Conservation (phyloP, 2,113 vertebrate genomes). For the Cyanocitta stelleri region DNA sequence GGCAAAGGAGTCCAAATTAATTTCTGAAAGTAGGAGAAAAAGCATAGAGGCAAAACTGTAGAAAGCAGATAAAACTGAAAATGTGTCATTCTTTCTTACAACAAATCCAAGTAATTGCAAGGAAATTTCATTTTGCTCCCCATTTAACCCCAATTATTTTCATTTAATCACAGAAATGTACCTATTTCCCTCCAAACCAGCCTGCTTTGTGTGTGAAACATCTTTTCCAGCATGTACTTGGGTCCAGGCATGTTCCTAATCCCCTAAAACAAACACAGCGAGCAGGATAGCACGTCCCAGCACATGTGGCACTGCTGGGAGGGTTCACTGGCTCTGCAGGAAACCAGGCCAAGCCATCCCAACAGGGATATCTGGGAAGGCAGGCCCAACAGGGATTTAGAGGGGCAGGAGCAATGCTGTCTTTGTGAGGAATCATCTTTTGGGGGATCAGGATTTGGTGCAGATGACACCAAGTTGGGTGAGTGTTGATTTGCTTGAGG, state of each 20-base stretch:
- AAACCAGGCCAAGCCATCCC: neutral
- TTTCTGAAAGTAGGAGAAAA: neutral
- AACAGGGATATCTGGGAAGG: neutral
- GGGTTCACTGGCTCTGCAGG: neutral
- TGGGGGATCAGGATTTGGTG: neutral
- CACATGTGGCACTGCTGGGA: neutral
- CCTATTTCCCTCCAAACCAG: constrained; percentile 2
- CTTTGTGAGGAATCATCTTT: neutral
- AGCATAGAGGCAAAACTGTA: neutral
- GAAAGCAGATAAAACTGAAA: constrained; percentile 28
- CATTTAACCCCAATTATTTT: constrained; percentile 46
- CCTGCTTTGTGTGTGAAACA: neutral
- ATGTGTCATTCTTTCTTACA: constrained; percentile 1
- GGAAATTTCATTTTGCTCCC: constrained; percentile 39
- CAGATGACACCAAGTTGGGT: neutral
- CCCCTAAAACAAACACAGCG: neutral
- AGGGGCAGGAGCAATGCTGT: neutral
- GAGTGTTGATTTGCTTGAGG: neutral
- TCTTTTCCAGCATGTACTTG: neutral
- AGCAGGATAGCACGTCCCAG: neutral
- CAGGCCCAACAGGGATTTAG: neutral
- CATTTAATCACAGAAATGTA: constrained; percentile 13
- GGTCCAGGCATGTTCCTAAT: neutral
- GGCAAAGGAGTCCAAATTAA: neutral
- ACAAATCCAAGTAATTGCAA: constrained; percentile 37